Evolutionary conservation across 2,888 invertebrate species (phyloP).

Genomic region (Phengaris alcon): DNA sequence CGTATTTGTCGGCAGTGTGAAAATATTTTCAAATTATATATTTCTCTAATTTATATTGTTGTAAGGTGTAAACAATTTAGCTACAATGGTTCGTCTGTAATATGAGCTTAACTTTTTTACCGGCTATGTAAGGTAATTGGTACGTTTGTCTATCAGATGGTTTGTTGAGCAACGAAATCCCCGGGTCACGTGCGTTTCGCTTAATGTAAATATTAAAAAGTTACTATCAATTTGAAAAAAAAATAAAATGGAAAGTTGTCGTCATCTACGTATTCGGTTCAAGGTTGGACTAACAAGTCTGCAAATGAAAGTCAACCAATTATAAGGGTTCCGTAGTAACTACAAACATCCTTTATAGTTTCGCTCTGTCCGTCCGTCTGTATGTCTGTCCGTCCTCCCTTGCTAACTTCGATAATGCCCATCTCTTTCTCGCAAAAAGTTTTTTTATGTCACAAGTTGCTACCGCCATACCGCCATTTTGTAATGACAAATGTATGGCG

Average conservation of each 20-base stretch:
- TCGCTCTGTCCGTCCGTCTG: too few relatives aligned
- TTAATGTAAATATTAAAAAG: conserved; percentile 16
- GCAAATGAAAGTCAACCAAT: not conserved
- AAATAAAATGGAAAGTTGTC: not conserved
- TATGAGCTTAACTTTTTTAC: conserved; percentile 71
- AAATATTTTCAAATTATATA: too few relatives aligned
- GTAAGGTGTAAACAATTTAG: conserved; percentile 40
- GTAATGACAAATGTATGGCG: too few relatives aligned
- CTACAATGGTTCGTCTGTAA: conserved; percentile 53
- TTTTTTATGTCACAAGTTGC: too few relatives aligned
- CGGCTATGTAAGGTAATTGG: conserved; percentile 50
- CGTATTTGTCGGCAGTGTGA: too few relatives aligned
- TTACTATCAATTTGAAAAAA: not conserved
- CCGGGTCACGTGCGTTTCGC: conserved; percentile 50
- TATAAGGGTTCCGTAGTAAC: not conserved
- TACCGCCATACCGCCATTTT: too few relatives aligned
- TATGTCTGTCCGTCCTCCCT: too few relatives aligned
- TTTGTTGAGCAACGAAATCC: conserved; percentile 60
- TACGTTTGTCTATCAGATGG: conserved; percentile 59
- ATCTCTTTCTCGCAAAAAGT: too few relatives aligned
- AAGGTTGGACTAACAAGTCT: not conserved
- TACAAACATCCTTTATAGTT: too few relatives aligned
- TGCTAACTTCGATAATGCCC: too few relatives aligned
- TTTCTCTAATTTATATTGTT: not conserved
- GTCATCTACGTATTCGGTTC: not conserved